Conservation (phyloP, 2,113 vertebrate genomes). For the Elephantulus edwardii region DNA sequence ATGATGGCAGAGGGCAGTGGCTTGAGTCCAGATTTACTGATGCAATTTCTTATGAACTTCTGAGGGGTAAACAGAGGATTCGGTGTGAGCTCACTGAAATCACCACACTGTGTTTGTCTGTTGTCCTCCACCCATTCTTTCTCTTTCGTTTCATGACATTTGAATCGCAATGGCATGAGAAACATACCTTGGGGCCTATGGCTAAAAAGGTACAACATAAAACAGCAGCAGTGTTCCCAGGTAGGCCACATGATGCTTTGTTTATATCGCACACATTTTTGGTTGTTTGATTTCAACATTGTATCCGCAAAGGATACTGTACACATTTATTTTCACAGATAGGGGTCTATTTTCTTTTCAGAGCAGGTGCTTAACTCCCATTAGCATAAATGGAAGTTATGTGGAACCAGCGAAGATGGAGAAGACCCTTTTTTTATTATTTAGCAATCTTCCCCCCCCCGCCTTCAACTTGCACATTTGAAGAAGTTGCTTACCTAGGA, state of each 20-base stretch:
- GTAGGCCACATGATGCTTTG: slow-evolving; percentile 69
- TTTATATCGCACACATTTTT: slow-evolving; percentile 73
- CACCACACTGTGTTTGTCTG: background rate
- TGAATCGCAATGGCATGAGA: slow-evolving; percentile 35
- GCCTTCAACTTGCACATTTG: slow-evolving; percentile 43
- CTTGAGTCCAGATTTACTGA: slow-evolving; percentile 61
- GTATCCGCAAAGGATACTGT: slow-evolving; percentile 79
- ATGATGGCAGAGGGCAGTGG: slow-evolving; percentile 44
- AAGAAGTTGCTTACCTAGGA: slow-evolving; percentile 34
- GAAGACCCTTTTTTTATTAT: slow-evolving; percentile 42
- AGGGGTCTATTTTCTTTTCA: slow-evolving; percentile 83
- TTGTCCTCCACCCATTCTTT: background rate
- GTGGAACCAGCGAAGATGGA: slow-evolving; percentile 63
- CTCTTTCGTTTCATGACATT: background rate
- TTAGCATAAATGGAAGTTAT: slow-evolving; percentile 82
- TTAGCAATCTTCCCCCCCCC: slow-evolving; percentile 46
- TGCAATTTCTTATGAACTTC: slow-evolving; percentile 56
- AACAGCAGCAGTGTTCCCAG: slow-evolving; percentile 74
- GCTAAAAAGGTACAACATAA: slow-evolving; percentile 74
- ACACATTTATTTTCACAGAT: slow-evolving; percentile 86
- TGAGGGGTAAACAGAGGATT: slow-evolving; percentile 56
- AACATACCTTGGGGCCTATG: slow-evolving; percentile 21
- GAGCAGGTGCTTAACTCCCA: slow-evolving; percentile 75
- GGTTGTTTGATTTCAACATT: slow-evolving; percentile 81
- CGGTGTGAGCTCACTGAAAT: slow-evolving; percentile 40